Base-by-base conservation (phyloP, 1,140 invertebrate genomes). In the Calycopis cecrops region DNA sequence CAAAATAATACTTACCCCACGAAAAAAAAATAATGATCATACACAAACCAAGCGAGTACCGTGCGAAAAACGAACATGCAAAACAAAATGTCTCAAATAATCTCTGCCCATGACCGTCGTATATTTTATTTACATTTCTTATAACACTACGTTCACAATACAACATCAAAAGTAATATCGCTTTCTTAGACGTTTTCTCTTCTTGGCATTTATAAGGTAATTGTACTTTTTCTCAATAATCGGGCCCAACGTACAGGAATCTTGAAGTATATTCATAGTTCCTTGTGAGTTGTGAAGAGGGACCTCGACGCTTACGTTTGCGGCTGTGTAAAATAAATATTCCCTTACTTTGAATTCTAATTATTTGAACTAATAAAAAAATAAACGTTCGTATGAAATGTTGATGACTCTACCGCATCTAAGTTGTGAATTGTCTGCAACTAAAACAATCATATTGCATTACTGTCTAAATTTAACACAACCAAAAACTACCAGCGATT, bases 261-360 rank as follows among this genome's bases (percentile, higher is more conserved):
- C 62, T 57, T 71, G 57, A 47, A 72, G 67, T 44, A 85, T 81
- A 54, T 85, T 74, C 72, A 81, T 74, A 17, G 79, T 73, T 21
- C 79, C 81, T 62, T 70, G 68, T 57, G 75, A 79, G n/a, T 66
- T 69, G 50, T 67, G 81, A 50, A 85, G 78, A 35, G 76, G 78
- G 16, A 75, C 70, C 28, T 60, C 73, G 48, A 52, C 44, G 18
- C 57, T 65, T 21, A 52, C 35, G 35, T 67, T 70, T 57, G 60
- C 60, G 60, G 69, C 79, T 83, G 71, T 50, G 52, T 60, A 78
- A 67, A 71, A 57, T 42, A 57, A 42, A 50, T 37, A 50, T 34
- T 0, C 2, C 12, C 21, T 28, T 28, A 28, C 21, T 28, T 28
- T 28, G 21, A 28, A 28, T 28, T 28, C n/a, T n/a, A n/a, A n/a